A percentile compares a stretch with the other conserved stretches of the same genome.
These are phyloP conservation scores for Sebastes paucispinis DNA, from an alignment of 2,797 vertebrate species.

Conservation along the genomic window DNA sequence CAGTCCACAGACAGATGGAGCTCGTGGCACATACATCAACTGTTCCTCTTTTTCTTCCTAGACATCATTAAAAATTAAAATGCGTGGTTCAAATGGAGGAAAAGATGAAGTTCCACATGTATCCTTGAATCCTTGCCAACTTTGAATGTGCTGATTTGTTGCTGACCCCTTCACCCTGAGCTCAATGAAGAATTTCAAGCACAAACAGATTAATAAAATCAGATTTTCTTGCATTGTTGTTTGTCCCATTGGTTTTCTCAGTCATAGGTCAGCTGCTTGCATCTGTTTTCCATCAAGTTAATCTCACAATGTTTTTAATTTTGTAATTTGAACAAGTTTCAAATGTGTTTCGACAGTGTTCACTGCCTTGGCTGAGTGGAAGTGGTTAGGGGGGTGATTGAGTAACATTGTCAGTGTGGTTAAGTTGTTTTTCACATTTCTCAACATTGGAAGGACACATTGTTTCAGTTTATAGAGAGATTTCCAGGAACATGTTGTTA, in stretches of 20 bases:
- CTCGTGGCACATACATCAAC: conserved; percentile 21
- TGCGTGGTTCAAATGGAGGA: conserved; percentile 35
- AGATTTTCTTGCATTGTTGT: neutral
- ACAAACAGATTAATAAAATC: neutral
- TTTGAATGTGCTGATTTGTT: neutral
- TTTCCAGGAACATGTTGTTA: neutral
- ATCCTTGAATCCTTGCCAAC: neutral
- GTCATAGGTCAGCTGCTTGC: neutral
- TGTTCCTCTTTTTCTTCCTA: neutral
- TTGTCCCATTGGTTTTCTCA: neutral
- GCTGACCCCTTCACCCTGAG: neutral
- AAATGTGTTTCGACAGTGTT: neutral
- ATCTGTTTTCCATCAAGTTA: neutral
- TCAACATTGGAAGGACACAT: neutral
- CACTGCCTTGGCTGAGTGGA: neutral
- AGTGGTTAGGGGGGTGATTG: neutral
- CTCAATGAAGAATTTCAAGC: neutral
- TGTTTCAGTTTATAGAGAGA: neutral
- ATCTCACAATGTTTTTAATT: neutral
- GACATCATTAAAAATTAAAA: neutral
- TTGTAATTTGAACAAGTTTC: neutral
- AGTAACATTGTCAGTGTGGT: neutral
- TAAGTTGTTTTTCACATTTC: neutral
- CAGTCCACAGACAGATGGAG: conserved; percentile 69
- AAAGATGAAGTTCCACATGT: neutral